Evolutionary conservation across 2,113 vertebrate genomes (phyloP).

Genomic region (Piliocolobus tephrosceles): DNA sequence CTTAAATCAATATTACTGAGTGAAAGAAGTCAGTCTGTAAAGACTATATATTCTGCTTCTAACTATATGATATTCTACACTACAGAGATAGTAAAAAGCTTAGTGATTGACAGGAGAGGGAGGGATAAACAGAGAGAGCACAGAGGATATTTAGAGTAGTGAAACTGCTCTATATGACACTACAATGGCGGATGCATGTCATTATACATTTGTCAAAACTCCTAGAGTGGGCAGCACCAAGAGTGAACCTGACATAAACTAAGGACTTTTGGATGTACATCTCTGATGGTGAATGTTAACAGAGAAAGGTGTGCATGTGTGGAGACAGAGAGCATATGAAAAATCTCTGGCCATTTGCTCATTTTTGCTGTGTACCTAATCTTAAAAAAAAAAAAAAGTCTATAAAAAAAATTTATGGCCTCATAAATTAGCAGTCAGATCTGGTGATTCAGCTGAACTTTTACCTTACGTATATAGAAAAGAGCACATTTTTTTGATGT

Average conservation of each 20-base stretch:
- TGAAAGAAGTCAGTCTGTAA: neutral
- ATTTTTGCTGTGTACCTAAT: neutral
- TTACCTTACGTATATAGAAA: neutral
- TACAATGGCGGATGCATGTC: neutral
- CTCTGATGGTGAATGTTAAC: neutral
- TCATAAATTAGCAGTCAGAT: neutral
- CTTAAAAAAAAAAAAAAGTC: neutral
- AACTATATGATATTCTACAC: neutral
- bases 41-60: accelerated
- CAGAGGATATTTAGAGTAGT: neutral
- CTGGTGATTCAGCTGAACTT: neutral
- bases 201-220: neutral
- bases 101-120: neutral
- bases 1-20: neutral
- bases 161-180: neutral
- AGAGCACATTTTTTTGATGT: neutral
- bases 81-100: neutral
- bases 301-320: too few relatives aligned
- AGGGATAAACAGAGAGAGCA: neutral
- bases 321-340: neutral
- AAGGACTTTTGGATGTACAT: neutral
- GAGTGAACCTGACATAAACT: neutral
- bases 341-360: neutral
- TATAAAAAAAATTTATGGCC: neutral
- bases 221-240: neutral